phyloP scores from a whole-genome alignment of 30 jellyfish, hydroid and myxozoan genomes.

The Clytia hemisphaerica region DNA sequence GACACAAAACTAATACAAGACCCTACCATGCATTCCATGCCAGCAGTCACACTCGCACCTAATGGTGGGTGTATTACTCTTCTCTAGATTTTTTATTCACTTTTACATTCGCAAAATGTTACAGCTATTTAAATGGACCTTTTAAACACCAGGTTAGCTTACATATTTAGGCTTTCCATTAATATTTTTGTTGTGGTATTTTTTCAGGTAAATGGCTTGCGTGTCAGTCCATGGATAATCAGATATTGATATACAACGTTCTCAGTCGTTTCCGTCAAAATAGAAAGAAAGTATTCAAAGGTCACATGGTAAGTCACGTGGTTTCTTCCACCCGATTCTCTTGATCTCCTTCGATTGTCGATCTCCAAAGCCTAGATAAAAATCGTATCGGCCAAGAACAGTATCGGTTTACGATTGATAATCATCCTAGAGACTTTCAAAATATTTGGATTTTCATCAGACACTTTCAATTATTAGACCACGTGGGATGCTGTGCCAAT shows the following conservation, averaged over 20 bases:
- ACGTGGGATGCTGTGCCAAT: no score
- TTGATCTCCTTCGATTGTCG: no score
- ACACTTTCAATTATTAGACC: background rate
- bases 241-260: constrained; percentile 71
- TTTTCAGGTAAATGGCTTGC: constrained; percentile 90
- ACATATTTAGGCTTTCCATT: no score
- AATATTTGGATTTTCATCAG: background rate
- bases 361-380: no score
- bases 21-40: constrained; percentile 98
- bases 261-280: constrained; percentile 80
- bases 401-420: no score
- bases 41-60: constrained; percentile 90
- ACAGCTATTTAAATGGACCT: no score
- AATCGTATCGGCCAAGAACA: no score
- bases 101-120: background rate
- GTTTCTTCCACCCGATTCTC: background rate
- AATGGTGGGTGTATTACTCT: constrained; percentile 42
- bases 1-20: constrained; percentile 92
- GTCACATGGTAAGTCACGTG: constrained; percentile 74
- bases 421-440: no score
- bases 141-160: no score
- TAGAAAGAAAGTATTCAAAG: constrained; percentile 70
- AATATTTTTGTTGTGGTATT: no score
- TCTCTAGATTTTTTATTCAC: background rate
- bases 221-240: constrained; percentile 98